phyloP scores from a whole-genome alignment of 2,888 invertebrate species.

The Luperina testacea region DNA sequence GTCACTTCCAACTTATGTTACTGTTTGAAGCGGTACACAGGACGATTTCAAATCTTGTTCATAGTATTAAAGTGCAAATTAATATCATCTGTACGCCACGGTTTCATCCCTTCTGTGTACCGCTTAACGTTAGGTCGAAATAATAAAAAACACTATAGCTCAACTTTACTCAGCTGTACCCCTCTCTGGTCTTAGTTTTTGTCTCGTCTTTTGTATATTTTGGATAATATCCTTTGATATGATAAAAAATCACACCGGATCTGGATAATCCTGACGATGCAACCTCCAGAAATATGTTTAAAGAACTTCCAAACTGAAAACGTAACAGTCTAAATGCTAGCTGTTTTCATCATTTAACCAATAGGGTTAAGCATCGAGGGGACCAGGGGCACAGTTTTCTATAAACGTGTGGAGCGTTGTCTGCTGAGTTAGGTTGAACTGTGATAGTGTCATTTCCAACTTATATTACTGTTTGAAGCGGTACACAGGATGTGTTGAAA shows the following conservation, averaged over 20 bases:
- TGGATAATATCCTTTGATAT: neutral
- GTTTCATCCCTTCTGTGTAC: conserved; percentile 21
- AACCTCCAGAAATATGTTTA: neutral
- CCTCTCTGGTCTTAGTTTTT: neutral
- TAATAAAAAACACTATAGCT: neutral
- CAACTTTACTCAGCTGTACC: conserved; percentile 9
- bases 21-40: conserved; percentile 22
- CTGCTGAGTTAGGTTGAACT: conserved; percentile 12
- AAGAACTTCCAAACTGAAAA: neutral
- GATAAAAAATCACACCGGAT: neutral
- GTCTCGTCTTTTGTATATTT: conserved; percentile 14
- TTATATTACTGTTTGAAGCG: conserved; percentile 3
- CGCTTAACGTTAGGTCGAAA: conserved; percentile 8
- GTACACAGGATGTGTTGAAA: conserved; percentile 2
- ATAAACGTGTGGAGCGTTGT: neutral
- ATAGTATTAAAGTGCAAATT: conserved; percentile 5
- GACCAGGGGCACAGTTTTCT: neutral
- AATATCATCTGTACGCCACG: neutral
- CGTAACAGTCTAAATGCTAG: neutral
- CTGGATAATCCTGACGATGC: neutral
- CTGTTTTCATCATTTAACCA: neutral
- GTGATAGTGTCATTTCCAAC: conserved; percentile 6
- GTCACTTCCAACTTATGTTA: conserved; percentile 4
- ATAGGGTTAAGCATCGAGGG: neutral
- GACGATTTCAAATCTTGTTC: neutral